Base-by-base conservation (phyloP, 2,888 invertebrate genomes). In the Cataglyphis livida region DNA sequence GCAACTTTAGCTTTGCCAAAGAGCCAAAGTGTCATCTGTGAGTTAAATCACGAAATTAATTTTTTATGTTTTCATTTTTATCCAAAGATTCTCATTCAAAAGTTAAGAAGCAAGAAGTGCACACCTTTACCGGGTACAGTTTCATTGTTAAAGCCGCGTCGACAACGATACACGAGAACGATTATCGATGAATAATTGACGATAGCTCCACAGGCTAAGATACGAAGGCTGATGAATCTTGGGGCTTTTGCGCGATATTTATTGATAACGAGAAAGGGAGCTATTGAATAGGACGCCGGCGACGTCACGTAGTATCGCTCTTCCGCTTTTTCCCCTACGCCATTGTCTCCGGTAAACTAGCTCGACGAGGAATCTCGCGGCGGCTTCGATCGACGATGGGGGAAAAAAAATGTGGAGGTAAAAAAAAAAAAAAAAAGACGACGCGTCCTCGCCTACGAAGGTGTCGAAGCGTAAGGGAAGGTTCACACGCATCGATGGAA, bases 281-380 rank as follows among this genome's bases (percentile, higher is more conserved):
- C 41, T 71, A 79, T 79, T 59, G 59, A 15, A n/a, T 18, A 32
- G 10, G 48, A 35, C 68, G 68, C 51, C 28, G 28, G 21, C 66
- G 28, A 76, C 59, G 44, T 78, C 78, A 79, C 71, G 35, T 35
- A 59, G 41, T 78, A 70, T 78, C 78, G 57, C 59, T 78, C 44
- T 71, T 79, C 78, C 73, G 78, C 73, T 71, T 79, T 79, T 70
- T 35, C 35, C 41, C 41, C 44, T 21, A 44, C 78, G 44, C 78
- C 35, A 71, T 79, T 79, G 73, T 81, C 41, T 32, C 68, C 68
- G 62, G 79, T 64, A 79, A 79, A 65, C 59, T 79, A 81, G 59
- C 38, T 51, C 51, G 35, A 54, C 51, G 54, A 59, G 73, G 81
- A 71, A 38, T 25, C 41, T 48, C 62, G 15, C 64, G 25, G 28